Evolutionary conservation across 1,140 invertebrate genomes (phyloP).

Genomic region (Bombus picipes): DNA sequence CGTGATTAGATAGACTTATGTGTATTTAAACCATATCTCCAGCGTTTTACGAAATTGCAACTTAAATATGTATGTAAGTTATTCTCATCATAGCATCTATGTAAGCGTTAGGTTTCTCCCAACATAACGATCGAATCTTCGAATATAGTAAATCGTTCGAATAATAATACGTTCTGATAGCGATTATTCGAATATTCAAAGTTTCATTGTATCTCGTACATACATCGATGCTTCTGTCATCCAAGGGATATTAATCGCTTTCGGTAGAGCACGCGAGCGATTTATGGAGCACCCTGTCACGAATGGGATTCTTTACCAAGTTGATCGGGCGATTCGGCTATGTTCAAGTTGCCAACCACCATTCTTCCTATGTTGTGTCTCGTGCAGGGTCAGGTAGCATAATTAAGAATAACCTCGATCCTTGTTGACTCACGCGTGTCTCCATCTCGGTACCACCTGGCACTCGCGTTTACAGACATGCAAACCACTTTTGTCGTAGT

Average conservation of each 20-base stretch:
- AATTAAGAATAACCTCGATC: conserved; percentile 62
- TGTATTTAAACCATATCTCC: not conserved
- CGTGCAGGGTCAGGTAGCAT: conserved; percentile 51
- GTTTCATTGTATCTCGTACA: not conserved
- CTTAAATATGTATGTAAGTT: not conserved
- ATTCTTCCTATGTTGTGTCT: conserved; percentile 47
- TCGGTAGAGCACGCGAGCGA: conserved; percentile 6
- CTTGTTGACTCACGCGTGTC: conserved; percentile 47
- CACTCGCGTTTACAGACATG: conserved; percentile 58
- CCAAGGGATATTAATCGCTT: conserved; percentile 12
- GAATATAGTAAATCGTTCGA: not conserved
- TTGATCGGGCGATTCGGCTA: conserved; percentile 33
- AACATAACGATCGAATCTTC: not conserved
- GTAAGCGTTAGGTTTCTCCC: not conserved
- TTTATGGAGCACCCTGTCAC: not conserved
- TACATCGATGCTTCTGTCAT: not conserved
- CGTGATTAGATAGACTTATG: not conserved
- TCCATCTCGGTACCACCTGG: conserved; percentile 62
- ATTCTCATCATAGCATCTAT: not conserved
- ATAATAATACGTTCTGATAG: not conserved
- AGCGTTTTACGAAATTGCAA: not conserved
- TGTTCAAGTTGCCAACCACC: conserved; percentile 47
- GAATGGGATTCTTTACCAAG: conserved; percentile 55
- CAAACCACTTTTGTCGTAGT: conserved; percentile 33
- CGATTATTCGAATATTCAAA: not conserved